phyloP scores from a whole-genome alignment of 2,888 invertebrate genomes.

The Oscheius onirici region DNA sequence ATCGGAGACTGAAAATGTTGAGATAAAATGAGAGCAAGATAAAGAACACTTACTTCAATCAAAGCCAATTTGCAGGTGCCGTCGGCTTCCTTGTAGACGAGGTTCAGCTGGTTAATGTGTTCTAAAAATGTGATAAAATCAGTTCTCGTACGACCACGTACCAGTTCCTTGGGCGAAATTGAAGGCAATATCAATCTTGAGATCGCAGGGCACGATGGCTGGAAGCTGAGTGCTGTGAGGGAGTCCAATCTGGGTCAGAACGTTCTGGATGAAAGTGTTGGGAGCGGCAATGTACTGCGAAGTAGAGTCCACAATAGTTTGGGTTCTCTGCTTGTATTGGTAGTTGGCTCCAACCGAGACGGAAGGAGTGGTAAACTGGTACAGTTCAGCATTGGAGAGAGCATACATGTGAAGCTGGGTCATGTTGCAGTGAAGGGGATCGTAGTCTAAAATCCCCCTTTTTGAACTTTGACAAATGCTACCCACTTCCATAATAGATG shows the following conservation, averaged over 20 bases:
- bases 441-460: constrained; percentile 27
- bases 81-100: constrained; percentile 23
- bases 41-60: constrained; percentile 14
- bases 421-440: constrained; percentile 18
- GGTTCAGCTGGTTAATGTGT: constrained; percentile 24
- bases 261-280: neutral
- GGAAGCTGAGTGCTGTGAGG: constrained; percentile 9
- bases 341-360: constrained; percentile 11
- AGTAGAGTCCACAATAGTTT: constrained; percentile 26
- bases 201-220: constrained; percentile 30
- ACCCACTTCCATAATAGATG: constrained; percentile 34
- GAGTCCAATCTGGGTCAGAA: constrained; percentile 2
- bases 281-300: constrained; percentile 34
- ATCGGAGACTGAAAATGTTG: constrained; percentile 5
- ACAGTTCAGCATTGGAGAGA: constrained; percentile 8
- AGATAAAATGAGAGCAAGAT: neutral
- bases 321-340: constrained; percentile 14
- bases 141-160: neutral
- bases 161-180: constrained; percentile 16
- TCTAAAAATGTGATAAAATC: constrained; percentile 3
- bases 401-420: neutral
- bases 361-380: constrained; percentile 19
- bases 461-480: neutral
- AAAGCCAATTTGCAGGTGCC: constrained; percentile 30
- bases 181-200: constrained; percentile 28